Conservation (phyloP, 2,888 invertebrate genomes). For the Punctoribates punctum region DNA sequence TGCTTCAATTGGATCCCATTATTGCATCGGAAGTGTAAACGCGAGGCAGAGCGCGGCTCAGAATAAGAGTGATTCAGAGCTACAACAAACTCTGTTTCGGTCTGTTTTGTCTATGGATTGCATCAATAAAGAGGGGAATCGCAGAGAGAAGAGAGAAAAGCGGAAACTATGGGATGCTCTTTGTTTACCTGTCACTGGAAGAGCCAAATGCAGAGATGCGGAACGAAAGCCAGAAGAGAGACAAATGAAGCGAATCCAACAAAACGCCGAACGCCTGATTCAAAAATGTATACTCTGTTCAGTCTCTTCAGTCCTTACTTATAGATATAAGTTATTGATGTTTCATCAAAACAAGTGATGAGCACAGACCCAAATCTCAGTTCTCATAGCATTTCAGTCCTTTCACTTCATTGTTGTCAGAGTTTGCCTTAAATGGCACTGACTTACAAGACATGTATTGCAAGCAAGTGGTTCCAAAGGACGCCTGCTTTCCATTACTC, state of each 20-base stretch:
- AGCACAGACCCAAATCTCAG: not conserved
- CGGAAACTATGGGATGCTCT: conserved; percentile 26
- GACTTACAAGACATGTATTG: conserved; percentile 10
- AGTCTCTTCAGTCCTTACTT: not conserved
- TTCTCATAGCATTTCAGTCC: not conserved
- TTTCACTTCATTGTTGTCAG: not conserved
- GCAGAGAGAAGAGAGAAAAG: conserved; percentile 7
- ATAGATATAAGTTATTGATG: conserved; percentile 10
- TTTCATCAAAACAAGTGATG: not conserved
- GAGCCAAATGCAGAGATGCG: conserved; percentile 21
- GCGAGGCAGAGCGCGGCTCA: conserved; percentile 5
- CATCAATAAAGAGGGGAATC: conserved; percentile 22
- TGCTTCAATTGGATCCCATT: conserved; percentile 28
- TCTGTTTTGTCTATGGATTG: conserved; percentile 12
- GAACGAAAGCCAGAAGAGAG: conserved; percentile 7
- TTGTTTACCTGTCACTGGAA: conserved; percentile 30
- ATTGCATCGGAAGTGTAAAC: conserved; percentile 21
- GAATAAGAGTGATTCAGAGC: conserved; percentile 13
- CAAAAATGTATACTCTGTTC: conserved; percentile 4
- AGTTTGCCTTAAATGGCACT: conserved; percentile 17
- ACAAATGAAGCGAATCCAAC: conserved; percentile 30
- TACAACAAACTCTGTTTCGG: conserved; percentile 1
- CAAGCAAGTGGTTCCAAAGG: not conserved
- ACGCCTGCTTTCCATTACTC: not conserved
- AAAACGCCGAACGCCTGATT: conserved; percentile 12